Percentiles rank a stretch among this genome's conserved stretches.
These are phyloP conservation scores for Anableps anableps DNA, from an alignment of 2,797 vertebrate genomes.

Conservation along the genomic window DNA sequence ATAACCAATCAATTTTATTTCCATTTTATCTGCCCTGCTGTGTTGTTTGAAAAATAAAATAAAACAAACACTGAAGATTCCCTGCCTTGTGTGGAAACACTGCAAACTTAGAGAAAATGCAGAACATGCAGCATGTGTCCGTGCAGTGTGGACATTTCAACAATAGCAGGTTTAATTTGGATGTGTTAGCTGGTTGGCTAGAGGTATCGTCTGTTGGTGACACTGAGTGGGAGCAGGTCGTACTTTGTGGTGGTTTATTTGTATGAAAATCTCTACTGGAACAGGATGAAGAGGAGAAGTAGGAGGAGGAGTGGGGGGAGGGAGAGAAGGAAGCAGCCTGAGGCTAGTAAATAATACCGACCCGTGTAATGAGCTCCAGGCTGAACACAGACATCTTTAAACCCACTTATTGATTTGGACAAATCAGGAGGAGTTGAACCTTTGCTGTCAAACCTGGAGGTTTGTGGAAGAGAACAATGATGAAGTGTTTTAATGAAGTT, in stretches of 20 bases:
- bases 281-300: slow-evolving; percentile 25
- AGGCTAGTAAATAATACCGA: slow-evolving; percentile 57
- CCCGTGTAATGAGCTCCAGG: slow-evolving; percentile 57
- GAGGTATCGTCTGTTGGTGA: slow-evolving; percentile 50
- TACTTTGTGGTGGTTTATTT: slow-evolving; percentile 45
- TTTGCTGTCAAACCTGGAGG: slow-evolving; percentile 31
- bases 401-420: slow-evolving; percentile 61
- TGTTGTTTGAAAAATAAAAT: slow-evolving; percentile 3
- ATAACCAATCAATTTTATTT: slow-evolving; percentile 11
- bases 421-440: slow-evolving; percentile 26
- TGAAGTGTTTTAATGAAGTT: slow-evolving; percentile 54
- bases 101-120: slow-evolving; percentile 8
- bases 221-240: slow-evolving; percentile 62
- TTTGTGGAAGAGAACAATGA: slow-evolving; percentile 41
- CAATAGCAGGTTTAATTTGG: slow-evolving; percentile 32
- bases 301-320: neutral
- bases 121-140: neutral
- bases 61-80: slow-evolving; percentile 16
- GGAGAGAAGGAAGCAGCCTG: slow-evolving; percentile 21
- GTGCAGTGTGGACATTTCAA: slow-evolving; percentile 30
- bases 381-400: slow-evolving; percentile 46
- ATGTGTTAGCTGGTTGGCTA: slow-evolving; percentile 9
- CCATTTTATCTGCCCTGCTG: neutral
- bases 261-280: slow-evolving; percentile 50
- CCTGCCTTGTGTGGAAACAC: slow-evolving; percentile 4